Evolutionary conservation across 2,888 invertebrate species (phyloP).

Genomic region (Pocota personata): DNA sequence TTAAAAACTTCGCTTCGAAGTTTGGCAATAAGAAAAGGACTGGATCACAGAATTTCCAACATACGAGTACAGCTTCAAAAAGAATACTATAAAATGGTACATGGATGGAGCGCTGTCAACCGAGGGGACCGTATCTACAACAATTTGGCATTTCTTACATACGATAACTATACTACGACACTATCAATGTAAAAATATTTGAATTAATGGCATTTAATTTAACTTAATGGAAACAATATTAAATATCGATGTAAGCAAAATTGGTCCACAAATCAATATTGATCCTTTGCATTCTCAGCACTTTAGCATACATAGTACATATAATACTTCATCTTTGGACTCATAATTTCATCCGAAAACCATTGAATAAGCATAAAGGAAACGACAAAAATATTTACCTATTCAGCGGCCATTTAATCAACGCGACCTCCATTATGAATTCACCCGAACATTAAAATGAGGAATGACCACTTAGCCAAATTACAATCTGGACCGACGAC

Average conservation of each 20-base stretch:
- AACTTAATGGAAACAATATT: background rate
- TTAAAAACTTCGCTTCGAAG: no score
- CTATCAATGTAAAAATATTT: no score
- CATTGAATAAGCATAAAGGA: constrained; percentile 63
- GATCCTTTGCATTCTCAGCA: constrained; percentile 12
- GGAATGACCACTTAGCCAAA: constrained; percentile 83
- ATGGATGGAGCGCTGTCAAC: no score
- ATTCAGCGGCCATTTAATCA: constrained; percentile 72
- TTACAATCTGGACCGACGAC: constrained; percentile 79
- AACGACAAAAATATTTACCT: constrained; percentile 63
- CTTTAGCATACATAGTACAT: background rate
- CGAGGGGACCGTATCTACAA: no score
- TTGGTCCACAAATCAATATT: background rate
- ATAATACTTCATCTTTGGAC: constrained; percentile 19
- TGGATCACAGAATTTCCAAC: no score
- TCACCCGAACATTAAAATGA: constrained; percentile 81
- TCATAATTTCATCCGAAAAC: constrained; percentile 32
- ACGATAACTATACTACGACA: no score
- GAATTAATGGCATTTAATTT: no score
- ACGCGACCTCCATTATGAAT: constrained; percentile 79
- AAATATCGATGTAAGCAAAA: background rate
- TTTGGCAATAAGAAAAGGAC: no score
- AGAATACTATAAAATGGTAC: no score
- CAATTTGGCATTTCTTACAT: no score
- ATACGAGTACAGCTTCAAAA: no score